These are phyloP conservation scores for Hermaeophaga mercurialis DNA, from an alignment of 2,888 invertebrate genomes.

Conservation along the genomic window DNA sequence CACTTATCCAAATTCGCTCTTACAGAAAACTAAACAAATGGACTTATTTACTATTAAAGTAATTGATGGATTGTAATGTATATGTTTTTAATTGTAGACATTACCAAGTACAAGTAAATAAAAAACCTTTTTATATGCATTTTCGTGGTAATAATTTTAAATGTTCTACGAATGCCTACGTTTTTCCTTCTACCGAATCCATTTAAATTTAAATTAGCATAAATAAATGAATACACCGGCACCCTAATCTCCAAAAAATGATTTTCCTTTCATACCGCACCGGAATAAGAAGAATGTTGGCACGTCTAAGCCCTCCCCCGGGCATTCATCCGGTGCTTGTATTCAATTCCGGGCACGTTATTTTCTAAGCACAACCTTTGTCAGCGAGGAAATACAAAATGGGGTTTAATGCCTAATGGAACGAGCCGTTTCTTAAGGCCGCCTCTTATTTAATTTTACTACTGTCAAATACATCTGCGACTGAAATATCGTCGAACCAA, in stretches of 20 bases:
- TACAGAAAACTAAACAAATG: too few relatives aligned
- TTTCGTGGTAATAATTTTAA: too few relatives aligned
- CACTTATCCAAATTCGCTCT: too few relatives aligned
- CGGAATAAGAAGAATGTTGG: constrained; percentile 1
- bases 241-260: constrained; percentile 6
- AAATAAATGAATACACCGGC: neutral
- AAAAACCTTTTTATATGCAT: too few relatives aligned
- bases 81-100: too few relatives aligned
- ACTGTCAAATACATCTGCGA: constrained; percentile 51
- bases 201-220: neutral
- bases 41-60: too few relatives aligned
- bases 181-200: too few relatives aligned
- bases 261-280: neutral
- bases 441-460: constrained; percentile 49
- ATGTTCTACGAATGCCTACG: too few relatives aligned
- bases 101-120: too few relatives aligned
- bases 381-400: constrained; percentile 45
- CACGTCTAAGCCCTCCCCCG: neutral
- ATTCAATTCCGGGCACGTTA: constrained; percentile 47
- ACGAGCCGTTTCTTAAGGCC: constrained; percentile 46
- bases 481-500: constrained; percentile 51
- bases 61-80: too few relatives aligned
- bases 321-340: constrained; percentile 34
- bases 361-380: constrained; percentile 47
- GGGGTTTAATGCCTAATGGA: constrained; percentile 44